A percentile compares a stretch with the other conserved stretches of the same genome.
phyloP scores from a whole-genome alignment of 2,888 invertebrate genomes.

The Dryomyza anilis region DNA sequence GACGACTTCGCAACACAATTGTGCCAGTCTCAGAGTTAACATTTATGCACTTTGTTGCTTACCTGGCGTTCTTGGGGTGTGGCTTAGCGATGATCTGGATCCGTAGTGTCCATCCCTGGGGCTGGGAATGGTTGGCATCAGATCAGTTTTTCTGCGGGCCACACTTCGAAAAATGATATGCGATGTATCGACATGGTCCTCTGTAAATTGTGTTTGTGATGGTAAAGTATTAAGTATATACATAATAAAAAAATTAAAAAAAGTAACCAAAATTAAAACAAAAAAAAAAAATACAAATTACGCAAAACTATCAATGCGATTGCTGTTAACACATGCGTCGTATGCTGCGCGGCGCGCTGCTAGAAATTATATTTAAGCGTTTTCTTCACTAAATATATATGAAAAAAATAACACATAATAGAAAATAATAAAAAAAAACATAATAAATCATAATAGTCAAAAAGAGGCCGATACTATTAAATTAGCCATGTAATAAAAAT shows the following conservation, averaged over 20 bases:
- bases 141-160: slow-evolving; percentile 85
- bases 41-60: too few species aligned
- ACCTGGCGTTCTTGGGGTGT: slow-evolving; percentile 63
- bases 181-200: slow-evolving; percentile 60
- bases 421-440: too few species aligned
- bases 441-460: too few species aligned
- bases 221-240: slow-evolving; percentile 22
- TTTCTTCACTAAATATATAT: background rate
- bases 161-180: slow-evolving; percentile 76
- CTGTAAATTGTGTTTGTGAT: slow-evolving; percentile 46
- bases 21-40: too few species aligned
- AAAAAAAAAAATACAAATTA: background rate
- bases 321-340: slow-evolving; percentile 7
- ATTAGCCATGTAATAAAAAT: too few species aligned
- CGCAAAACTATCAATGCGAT: background rate
- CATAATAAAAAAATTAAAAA: too few species aligned
- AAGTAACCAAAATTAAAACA: too few species aligned
- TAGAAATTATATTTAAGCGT: background rate
- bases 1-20: too few species aligned
- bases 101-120: slow-evolving; percentile 67
- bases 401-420: too few species aligned
- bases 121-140: slow-evolving; percentile 86
- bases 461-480: too few species aligned
- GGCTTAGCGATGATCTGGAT: slow-evolving; percentile 63
- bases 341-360: slow-evolving; percentile 7